Base-by-base conservation (phyloP, 2,888 invertebrate genomes). In the Hypsopygia costalis region DNA sequence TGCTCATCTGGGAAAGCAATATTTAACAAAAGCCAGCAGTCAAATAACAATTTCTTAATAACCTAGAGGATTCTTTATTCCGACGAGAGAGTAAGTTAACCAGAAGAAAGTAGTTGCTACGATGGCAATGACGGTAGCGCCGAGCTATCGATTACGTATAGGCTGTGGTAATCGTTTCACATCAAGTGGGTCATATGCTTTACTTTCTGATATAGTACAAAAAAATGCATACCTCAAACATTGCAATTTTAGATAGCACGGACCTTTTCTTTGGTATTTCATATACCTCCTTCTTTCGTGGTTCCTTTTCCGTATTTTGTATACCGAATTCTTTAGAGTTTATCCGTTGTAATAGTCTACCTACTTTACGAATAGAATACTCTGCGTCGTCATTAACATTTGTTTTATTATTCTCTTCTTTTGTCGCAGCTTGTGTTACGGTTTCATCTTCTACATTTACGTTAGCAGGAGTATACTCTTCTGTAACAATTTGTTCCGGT, bases 171-270 rank as follows among this genome's bases (percentile, higher is more conserved):
- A n/a, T n/a, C n/a, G n/a, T n/a, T n/a, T n/a, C n/a, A n/a, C n/a
- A n/a, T n/a, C n/a, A n/a, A n/a, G n/a, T n/a, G n/a, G n/a, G n/a
- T n/a, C n/a, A n/a, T n/a, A n/a, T n/a, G n/a, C n/a, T n/a, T n/a
- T n/a, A n/a, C n/a, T n/a, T n/a, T n/a, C n/a, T n/a, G n/a, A n/a
- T n/a, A n/a, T n/a, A n/a, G n/a, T n/a, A n/a, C n/a, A n/a, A n/a
- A n/a, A n/a, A n/a, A n/a, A n/a, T n/a, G n/a, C n/a, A n/a, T n/a
- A 81, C 86, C 69, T 87, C 86, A 62, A 85, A 87, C 55, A 85
- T 61, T 21, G 85, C 81, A 33, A 87, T 79, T 58, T 76, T 85
- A 0, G 82, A 74, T 12, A 75, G 44, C 1, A 87, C 69, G 0
- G 75, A 69, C 32, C 66, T 72, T 29, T 71, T 69, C 42, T 62